These are phyloP conservation scores for Hypsibius dujardini DNA, from an alignment of 1,140 invertebrate genomes.

Conservation along the genomic window DNA sequence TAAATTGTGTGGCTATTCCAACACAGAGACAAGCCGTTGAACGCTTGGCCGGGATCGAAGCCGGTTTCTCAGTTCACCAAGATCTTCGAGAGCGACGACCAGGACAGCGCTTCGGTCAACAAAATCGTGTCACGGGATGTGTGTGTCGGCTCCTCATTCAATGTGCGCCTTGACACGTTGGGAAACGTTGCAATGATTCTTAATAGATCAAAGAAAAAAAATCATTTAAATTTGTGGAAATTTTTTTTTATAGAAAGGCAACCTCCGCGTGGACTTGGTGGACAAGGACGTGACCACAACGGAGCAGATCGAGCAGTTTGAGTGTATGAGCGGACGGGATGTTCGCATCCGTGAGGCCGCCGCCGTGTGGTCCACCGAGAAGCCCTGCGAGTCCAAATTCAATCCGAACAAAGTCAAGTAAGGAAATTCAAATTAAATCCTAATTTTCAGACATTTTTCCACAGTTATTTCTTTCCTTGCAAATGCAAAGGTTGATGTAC, in stretches of 20 bases:
- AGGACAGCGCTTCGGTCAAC: background rate
- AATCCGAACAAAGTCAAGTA: constrained; percentile 10
- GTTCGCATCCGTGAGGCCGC: background rate
- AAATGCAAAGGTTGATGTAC: background rate
- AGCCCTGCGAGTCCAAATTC: background rate
- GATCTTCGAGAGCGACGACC: background rate
- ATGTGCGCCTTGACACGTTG: background rate
- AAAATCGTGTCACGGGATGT: constrained; percentile 1
- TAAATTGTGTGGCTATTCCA: too few relatives aligned
- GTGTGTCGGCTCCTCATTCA: background rate
- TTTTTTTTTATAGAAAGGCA: constrained; percentile 3
- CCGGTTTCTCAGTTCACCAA: background rate
- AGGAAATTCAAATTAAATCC: background rate
- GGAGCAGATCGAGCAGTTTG: background rate
- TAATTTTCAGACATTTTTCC: too few relatives aligned
- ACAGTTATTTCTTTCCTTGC: too few relatives aligned
- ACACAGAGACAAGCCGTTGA: background rate
- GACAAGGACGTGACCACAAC: background rate
- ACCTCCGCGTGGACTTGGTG: background rate
- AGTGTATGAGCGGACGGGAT: constrained; percentile 11
- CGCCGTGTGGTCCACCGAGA: background rate
- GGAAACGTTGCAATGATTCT: too few relatives aligned
- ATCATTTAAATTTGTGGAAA: too few relatives aligned
- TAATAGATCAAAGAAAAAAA: too few relatives aligned
- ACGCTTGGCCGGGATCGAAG: constrained; percentile 5